phyloP scores from a whole-genome alignment of 2,888 invertebrate genomes.

The Oligia strigilis region DNA sequence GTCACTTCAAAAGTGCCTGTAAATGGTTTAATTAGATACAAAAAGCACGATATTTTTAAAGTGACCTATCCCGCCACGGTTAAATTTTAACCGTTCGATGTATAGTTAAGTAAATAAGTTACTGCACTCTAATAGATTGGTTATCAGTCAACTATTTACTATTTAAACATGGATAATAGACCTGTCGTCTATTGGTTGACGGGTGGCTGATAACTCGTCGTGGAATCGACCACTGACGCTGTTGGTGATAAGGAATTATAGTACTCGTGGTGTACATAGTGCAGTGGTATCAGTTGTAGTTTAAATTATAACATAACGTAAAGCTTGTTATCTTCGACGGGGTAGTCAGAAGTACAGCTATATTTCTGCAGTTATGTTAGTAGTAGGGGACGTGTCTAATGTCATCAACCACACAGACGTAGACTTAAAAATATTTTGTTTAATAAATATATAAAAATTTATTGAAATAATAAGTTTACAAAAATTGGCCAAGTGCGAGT shows the following conservation, averaged over 20 bases:
- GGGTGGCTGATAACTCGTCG: constrained; percentile 3
- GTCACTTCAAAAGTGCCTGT: too few species aligned
- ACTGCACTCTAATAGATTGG: constrained; percentile 27
- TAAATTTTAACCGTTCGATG: background rate
- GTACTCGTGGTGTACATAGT: background rate
- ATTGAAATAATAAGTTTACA: too few species aligned
- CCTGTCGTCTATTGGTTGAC: constrained; percentile 16
- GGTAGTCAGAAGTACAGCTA: background rate
- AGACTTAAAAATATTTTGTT: too few species aligned
- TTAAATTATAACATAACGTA: background rate
- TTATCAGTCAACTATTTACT: constrained; percentile 51
- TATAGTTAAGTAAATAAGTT: constrained; percentile 15
- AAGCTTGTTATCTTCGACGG: background rate
- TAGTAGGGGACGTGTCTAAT: too few species aligned
- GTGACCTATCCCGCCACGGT: too few species aligned
- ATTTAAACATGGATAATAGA: constrained; percentile 45
- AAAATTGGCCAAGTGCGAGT: too few species aligned
- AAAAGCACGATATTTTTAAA: background rate
- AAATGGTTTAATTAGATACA: background rate
- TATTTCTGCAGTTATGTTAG: too few species aligned
- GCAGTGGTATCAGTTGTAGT: background rate
- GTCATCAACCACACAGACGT: too few species aligned
- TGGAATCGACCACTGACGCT: constrained; percentile 32
- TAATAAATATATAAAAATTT: too few species aligned
- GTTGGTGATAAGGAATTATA: constrained; percentile 15